Conservation (phyloP, 1,140 invertebrate genomes). For the Thereuonema tuberculata region DNA sequence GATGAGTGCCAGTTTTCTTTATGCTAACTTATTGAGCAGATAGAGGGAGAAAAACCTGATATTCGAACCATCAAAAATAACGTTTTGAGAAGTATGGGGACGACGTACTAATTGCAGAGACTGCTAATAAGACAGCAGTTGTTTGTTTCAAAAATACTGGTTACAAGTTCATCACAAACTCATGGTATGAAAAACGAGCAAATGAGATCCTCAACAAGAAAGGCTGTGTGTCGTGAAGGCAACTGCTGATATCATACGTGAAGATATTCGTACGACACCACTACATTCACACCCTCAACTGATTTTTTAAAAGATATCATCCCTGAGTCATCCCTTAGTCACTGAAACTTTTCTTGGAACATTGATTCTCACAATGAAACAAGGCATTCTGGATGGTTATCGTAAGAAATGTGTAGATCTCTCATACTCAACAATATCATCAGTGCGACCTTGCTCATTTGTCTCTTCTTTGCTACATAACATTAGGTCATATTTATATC, state of each 20-base stretch:
- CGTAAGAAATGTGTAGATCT: constrained; percentile 13
- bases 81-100: too few species aligned
- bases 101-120: too few species aligned
- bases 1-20: too few species aligned
- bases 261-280: neutral
- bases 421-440: constrained; percentile 16
- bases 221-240: neutral
- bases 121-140: too few species aligned
- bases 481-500: neutral
- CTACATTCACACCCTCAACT: neutral
- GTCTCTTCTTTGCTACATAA: constrained; percentile 2
- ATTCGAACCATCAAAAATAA: too few species aligned
- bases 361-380: constrained; percentile 10
- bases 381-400: constrained; percentile 1
- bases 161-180: neutral
- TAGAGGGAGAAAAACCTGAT: too few species aligned
- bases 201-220: neutral
- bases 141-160: neutral
- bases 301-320: constrained; percentile 12
- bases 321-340: constrained; percentile 5
- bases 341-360: constrained; percentile 14
- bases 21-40: too few species aligned
- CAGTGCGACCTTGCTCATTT: constrained; percentile 11
- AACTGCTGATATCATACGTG: neutral
- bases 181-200: neutral